A percentile compares a stretch with the other conserved stretches of the same genome.
These are phyloP conservation scores for Zapornia atra DNA, from an alignment of 2,113 vertebrate genomes.

Conservation along the genomic window DNA sequence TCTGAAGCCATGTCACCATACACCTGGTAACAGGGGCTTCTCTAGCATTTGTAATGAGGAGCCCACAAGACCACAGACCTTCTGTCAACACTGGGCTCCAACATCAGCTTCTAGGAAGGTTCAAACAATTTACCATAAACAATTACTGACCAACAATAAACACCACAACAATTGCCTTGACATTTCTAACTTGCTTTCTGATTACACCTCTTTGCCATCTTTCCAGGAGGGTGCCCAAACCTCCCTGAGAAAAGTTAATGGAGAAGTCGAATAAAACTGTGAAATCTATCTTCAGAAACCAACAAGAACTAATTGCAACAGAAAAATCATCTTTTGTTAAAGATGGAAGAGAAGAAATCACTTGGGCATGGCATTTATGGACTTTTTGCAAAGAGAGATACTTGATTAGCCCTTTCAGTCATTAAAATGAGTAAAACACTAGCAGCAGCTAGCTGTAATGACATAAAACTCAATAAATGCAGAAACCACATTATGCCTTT, in stretches of 20 bases:
- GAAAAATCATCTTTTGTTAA: background rate
- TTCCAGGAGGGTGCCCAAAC: background rate
- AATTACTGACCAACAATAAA: background rate
- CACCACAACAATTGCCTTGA: background rate
- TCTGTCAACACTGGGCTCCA: background rate
- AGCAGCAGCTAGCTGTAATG: background rate
- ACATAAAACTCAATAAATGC: background rate
- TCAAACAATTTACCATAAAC: background rate
- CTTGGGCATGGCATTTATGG: background rate
- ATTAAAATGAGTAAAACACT: background rate
- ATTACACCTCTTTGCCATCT: background rate
- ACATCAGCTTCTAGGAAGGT: background rate
- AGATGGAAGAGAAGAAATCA: background rate
- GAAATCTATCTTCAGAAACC: background rate
- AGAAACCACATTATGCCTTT: fast-evolving
- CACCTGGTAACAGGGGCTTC: background rate
- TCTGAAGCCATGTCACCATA: fast-evolving
- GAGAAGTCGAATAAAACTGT: background rate
- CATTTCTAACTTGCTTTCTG: background rate
- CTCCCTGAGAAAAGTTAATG: background rate
- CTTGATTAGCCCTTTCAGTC: background rate
- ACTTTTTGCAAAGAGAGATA: background rate
- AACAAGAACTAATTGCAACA: background rate
- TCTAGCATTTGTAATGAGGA: background rate
- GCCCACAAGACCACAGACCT: background rate